Percentiles rank a stretch among this genome's conserved stretches.
Conservation (phyloP, 2,113 vertebrate species). For the Sphyrna mokarran region DNA sequence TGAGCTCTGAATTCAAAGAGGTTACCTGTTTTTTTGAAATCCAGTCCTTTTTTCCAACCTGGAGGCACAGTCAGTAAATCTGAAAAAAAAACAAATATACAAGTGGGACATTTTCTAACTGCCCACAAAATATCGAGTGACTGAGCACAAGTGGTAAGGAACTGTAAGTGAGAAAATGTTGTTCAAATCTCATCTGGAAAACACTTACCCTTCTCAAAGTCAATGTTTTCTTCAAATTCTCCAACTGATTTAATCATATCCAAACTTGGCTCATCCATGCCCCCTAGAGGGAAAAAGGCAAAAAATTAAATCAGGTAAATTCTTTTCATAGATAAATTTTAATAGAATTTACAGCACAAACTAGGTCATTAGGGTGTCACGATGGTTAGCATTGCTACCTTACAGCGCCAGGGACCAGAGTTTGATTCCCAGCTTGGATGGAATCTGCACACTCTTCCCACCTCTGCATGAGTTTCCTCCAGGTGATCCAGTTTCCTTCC, state of each 20-base stretch:
- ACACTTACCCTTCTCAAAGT: constrained; percentile 72
- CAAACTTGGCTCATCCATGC: constrained; percentile 79
- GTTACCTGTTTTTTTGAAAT: constrained; percentile 56
- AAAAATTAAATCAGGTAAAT: background rate
- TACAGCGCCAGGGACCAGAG: too few species aligned
- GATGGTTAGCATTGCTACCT: too few species aligned
- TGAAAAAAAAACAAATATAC: constrained; percentile 41
- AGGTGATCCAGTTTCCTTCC: too few species aligned
- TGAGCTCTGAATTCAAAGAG: background rate
- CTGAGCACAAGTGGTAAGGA: background rate
- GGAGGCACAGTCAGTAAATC: constrained; percentile 71
- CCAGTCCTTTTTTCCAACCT: constrained; percentile 72
- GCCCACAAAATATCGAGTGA: background rate
- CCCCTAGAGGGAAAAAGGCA: constrained; percentile 52
- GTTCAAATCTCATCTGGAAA: background rate
- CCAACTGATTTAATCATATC: constrained; percentile 66
- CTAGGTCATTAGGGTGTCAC: background rate
- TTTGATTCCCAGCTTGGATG: too few species aligned
- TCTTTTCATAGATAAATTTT: background rate
- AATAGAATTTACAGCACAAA: background rate
- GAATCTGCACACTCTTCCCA: too few species aligned
- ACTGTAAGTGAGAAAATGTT: background rate
- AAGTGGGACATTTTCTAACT: background rate
- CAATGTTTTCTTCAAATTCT: constrained; percentile 67
- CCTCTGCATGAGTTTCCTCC: too few species aligned